Evolutionary conservation across 2,888 invertebrate genomes (phyloP), one percentile per base, ranked within the genome.

Genomic region (Drosophila prolongata): DNA sequence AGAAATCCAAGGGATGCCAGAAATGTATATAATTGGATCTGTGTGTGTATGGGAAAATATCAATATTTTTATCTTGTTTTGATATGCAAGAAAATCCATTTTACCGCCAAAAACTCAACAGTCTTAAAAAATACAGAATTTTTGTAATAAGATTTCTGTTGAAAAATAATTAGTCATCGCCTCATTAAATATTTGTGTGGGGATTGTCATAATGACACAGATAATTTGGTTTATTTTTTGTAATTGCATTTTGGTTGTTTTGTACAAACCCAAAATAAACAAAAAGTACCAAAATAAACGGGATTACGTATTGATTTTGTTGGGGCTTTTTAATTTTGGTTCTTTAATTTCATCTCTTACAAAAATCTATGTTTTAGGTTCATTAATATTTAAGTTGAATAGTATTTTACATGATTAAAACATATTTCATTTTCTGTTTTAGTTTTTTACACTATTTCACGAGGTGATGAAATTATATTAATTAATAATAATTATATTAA

Each of bases 1-100:
- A 67, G 70, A 47, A 65, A 65, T 50, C 50, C 62, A 42, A 66
- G 62, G 62, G 62, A 64, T 64, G 62, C 62, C 67, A 64, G 62
- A 62, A 58, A 58, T 19, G 37, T 13, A 58, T 34, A 27, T 30
- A 56, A 37, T 10, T 27, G 13, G 37, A 14, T 57, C 34, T 27
- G 6, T 11, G 6, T 49, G 38, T 54, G 58, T 40, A 10, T 11
- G 34, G 67, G 16, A 42, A 61, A 62, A 62, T 47, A 66, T 62
- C 66, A 62, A 62, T 62, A 62, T 34, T 34, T 59, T 66, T 35
- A 24, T 8, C 16, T 53, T 64, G 40, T 71, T 70, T 47, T 55
- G 34, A 24, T 56, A 34, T 49, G 34, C 30, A n/a, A 19, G 19
- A 13, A 35, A 19, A 19, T 49, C 16, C 11, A 49, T 40, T 58